Conservation (phyloP, 2,113 vertebrate species). For the Micromys minutus region DNA sequence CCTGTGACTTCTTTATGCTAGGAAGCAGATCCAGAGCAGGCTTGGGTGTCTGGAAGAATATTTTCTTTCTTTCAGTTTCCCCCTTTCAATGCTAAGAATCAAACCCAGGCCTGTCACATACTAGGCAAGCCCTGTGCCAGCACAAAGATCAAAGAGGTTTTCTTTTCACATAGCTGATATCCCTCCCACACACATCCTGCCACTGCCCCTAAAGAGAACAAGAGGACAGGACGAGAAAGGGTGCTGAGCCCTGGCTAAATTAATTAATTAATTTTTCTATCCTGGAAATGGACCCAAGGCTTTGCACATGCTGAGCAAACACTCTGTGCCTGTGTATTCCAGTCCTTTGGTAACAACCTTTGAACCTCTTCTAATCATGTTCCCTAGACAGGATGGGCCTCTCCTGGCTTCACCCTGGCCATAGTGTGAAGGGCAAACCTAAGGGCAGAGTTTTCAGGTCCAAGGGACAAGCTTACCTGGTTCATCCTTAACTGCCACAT, state of each 20-base stretch:
- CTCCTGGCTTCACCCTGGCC: background rate
- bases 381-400: background rate
- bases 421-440: background rate
- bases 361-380: background rate
- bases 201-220: background rate
- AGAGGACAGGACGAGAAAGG: background rate
- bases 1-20: background rate
- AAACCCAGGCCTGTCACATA: background rate
- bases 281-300: background rate
- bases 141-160: background rate
- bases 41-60: slow-evolving; percentile 15
- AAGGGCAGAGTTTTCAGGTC: background rate
- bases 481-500: background rate
- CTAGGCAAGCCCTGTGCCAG: background rate
- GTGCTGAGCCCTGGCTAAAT: background rate
- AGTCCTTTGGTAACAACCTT: background rate
- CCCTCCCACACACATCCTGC: background rate
- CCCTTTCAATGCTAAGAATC: background rate
- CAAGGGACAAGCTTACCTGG: background rate
- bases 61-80: background rate
- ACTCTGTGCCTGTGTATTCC: background rate
- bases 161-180: slow-evolving; percentile 41
- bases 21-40: slow-evolving; percentile 37
- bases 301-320: background rate
- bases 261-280: background rate